phyloP scores from a whole-genome alignment of 2,797 vertebrate genomes.

The Sciurus vulgaris region DNA sequence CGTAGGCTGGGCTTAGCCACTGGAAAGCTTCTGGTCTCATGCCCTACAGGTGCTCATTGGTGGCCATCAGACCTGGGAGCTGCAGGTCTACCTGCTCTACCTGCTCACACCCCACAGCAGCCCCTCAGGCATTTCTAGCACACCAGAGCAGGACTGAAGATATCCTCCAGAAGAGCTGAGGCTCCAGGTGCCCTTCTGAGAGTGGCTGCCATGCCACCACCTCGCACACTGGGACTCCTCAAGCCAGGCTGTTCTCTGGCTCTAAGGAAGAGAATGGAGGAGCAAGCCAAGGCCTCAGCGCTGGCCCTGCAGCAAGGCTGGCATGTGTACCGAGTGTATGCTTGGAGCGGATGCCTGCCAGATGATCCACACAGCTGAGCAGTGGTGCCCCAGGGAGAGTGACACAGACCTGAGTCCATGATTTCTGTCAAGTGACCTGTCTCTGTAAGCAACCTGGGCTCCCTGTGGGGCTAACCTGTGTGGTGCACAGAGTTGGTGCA shows the following conservation, averaged over 20 bases:
- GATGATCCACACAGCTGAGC: background rate
- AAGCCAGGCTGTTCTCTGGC: background rate
- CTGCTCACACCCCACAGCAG: background rate
- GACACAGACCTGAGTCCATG: background rate
- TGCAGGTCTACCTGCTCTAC: background rate
- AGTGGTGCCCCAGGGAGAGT: no score
- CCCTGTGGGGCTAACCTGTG: background rate
- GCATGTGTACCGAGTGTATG: background rate
- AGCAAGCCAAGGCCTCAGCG: background rate
- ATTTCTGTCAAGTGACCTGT: background rate
- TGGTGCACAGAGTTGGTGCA: no score
- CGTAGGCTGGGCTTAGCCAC: background rate
- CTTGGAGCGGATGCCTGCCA: fast-evolving
- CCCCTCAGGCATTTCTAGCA: background rate
- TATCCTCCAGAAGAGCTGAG: background rate
- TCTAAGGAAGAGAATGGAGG: background rate
- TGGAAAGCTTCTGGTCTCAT: background rate
- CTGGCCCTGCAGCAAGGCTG: no score
- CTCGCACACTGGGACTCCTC: background rate
- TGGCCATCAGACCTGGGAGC: background rate
- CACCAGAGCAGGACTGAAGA: background rate
- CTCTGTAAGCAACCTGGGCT: background rate
- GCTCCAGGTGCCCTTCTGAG: background rate
- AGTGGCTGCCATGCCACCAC: background rate
- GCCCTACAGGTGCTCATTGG: background rate